These are phyloP conservation scores for Lanius ludovicianus DNA, from an alignment of 2,113 vertebrate species.

Conservation along the genomic window DNA sequence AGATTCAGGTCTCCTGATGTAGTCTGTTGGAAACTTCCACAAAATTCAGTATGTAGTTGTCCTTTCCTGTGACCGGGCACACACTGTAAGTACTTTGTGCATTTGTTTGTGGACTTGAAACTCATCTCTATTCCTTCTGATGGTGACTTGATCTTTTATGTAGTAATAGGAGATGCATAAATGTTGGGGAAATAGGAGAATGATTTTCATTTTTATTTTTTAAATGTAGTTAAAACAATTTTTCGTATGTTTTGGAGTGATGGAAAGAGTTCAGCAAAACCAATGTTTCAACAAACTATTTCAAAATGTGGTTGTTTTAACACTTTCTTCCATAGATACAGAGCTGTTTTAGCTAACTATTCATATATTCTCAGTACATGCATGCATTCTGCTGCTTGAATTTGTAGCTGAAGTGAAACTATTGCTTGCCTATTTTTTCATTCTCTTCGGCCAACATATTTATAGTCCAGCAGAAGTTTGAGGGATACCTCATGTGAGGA, in stretches of 20 bases:
- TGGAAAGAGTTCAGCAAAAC: neutral
- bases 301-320: neutral
- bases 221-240: neutral
- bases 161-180: neutral
- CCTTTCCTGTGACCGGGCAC: neutral
- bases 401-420: neutral
- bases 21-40: neutral
- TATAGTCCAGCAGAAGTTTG: neutral
- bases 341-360: neutral
- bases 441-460: neutral
- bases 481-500: neutral
- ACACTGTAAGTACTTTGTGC: neutral
- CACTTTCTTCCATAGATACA: neutral
- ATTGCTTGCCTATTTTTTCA: neutral
- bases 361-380: neutral
- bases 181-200: neutral
- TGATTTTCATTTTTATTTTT: neutral
- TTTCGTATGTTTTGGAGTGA: neutral
- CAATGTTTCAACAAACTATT: neutral
- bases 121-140: neutral
- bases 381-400: neutral
- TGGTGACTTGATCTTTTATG: neutral
- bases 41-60: neutral
- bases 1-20: neutral
- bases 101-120: neutral